Conservation (phyloP, 2,797 vertebrate genomes). For the Thamnophis elegans region DNA sequence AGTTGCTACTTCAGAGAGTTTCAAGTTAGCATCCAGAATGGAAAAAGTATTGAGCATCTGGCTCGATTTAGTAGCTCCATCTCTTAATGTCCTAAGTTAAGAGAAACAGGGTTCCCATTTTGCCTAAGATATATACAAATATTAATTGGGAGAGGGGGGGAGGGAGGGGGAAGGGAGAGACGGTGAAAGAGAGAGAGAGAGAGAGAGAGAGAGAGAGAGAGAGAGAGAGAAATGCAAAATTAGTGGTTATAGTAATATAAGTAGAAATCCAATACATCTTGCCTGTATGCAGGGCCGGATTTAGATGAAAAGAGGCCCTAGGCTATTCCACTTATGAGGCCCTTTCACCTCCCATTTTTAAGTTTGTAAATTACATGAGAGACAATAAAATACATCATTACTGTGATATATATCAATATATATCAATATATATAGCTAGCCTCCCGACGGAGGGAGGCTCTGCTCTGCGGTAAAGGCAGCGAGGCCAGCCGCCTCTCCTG, state of each 20-base stretch:
- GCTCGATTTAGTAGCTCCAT: background rate
- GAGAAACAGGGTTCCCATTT: background rate
- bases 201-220: background rate
- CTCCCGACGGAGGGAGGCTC: too few species aligned
- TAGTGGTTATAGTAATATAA: background rate
- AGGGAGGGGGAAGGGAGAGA: rapidly evolving
- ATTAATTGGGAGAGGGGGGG: background rate
- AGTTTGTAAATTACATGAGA: too few species aligned
- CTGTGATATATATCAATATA: too few species aligned
- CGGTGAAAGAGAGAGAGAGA: too few species aligned
- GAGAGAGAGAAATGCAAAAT: background rate
- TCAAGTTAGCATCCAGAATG: background rate
- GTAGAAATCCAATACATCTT: background rate
- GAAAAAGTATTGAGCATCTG: background rate
- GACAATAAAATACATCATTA: too few species aligned
- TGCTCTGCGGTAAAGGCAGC: too few species aligned
- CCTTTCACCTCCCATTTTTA: too few species aligned
- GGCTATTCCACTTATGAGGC: too few species aligned
- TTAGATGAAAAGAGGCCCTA: too few species aligned
- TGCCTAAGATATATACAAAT: background rate
- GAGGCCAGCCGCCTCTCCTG: too few species aligned
- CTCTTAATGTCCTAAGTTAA: background rate
- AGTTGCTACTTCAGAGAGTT: background rate
- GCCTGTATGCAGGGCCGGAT: too few species aligned
- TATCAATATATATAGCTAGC: too few species aligned